Percentiles rank a stretch among this genome's conserved stretches.
These are phyloP conservation scores for Bubo blakistoni DNA, from an alignment of 2,113 vertebrate genomes.

Conservation along the genomic window DNA sequence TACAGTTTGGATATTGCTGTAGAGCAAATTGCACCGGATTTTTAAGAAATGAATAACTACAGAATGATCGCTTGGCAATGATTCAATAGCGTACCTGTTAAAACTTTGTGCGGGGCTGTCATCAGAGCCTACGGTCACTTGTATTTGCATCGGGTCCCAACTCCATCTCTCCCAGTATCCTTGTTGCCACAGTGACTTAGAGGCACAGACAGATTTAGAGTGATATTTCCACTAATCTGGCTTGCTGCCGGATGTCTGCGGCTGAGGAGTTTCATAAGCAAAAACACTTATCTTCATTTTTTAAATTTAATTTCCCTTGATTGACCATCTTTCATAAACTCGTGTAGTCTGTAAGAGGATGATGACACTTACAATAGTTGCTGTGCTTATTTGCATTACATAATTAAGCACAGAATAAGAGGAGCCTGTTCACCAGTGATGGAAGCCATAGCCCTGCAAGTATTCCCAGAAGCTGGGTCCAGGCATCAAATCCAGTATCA, in stretches of 20 bases:
- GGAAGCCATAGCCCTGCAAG: neutral
- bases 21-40: neutral
- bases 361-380: neutral
- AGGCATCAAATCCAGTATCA: fast-evolving
- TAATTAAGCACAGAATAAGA: too few species aligned
- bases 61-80: neutral
- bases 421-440: neutral
- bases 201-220: too few species aligned
- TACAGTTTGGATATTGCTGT: neutral
- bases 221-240: neutral
- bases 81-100: neutral
- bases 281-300: neutral
- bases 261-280: neutral
- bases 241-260: neutral
- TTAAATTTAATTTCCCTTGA: neutral
- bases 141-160: neutral
- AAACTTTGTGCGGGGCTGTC: neutral
- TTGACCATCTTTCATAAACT: neutral
- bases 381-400: neutral
- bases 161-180: neutral
- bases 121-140: neutral
- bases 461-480: neutral
- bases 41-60: neutral
- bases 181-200: neutral
- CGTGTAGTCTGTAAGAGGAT: fast-evolving